Evolutionary conservation across 2,888 invertebrate genomes (phyloP), one percentile per base, ranked within the genome.

Genomic region (Heteromyza rotundicornis): DNA sequence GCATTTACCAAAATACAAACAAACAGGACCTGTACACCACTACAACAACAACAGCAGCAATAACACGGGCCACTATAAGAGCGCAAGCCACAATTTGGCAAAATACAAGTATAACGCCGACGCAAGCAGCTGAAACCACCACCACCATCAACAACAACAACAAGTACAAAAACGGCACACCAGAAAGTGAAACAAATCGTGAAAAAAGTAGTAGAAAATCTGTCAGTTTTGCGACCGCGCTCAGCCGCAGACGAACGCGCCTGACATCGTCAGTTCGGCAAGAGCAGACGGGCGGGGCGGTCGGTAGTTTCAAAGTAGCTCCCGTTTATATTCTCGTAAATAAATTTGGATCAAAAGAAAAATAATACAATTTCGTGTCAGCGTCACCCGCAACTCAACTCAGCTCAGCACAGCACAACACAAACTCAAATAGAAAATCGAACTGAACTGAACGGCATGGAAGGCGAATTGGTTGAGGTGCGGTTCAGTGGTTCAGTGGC

Each of bases 181-280:
- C 3, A 7, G 14, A 10, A 40, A 14, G 16, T n/a, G 14, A 14
- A 40, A n/a, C 2, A 40, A 40, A 40, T 7, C 10, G 27, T 40
- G 40, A 7, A 40, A 7, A n/a, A n/a, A 40, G 12, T 3, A 40
- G 40, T 40, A 7, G 40, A 74, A 74, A 72, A 74, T 74, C 74
- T 72, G 72, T 72, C 74, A 74, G 72, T 72, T 72, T 67, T 68
- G 62, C 70, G 74, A 74, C 74, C 72, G 72, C 74, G 69, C 67
- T 63, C 67, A 74, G 40, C 40, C n/a, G 40, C 40, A 40, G 40
- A 40, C 40, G 40, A n/a, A 10, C 16, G 32, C 12, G 40, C 40
- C 14, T 40, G 40, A 3, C 14, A 10, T 3, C 40, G 10, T n/a
- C n/a, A n/a, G 40, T 3, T 40, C 27, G 40, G 40, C 16, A 40